A percentile compares a stretch with the other conserved stretches of the same genome.
Evolutionary conservation across 2,797 vertebrate species (phyloP).

Genomic region (Oceanodroma leucorhoa): DNA sequence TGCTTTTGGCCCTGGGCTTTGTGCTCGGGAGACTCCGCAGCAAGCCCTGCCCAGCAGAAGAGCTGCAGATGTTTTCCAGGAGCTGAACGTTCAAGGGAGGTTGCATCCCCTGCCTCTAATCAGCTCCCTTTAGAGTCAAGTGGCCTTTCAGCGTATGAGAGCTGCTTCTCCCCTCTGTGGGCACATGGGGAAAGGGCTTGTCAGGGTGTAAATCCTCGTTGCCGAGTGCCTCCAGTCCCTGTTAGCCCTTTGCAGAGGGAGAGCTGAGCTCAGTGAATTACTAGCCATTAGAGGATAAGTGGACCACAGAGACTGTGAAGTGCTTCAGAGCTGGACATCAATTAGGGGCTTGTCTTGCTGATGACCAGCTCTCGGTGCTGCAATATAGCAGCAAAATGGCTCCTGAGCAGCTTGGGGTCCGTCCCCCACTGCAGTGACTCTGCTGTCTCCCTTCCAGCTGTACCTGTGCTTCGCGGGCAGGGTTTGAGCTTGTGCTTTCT

Average conservation of each 20-base stretch:
- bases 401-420: background rate
- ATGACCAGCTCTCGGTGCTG: background rate
- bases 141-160: background rate
- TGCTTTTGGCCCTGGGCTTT: background rate
- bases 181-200: background rate
- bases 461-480: background rate
- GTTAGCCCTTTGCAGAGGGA: background rate
- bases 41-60: background rate
- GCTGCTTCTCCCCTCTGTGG: background rate
- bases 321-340: background rate
- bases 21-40: background rate
- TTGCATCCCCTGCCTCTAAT: background rate
- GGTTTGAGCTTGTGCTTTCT: background rate
- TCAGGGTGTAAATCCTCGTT: rapidly evolving
- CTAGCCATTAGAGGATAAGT: background rate
- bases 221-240: background rate
- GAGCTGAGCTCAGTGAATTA: background rate
- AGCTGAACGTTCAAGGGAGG: background rate
- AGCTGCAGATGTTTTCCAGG: background rate
- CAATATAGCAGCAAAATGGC: rapidly evolving
- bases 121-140: background rate
- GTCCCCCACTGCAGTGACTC: rapidly evolving
- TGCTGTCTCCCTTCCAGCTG: background rate
- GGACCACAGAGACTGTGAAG: background rate
- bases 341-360: background rate